A percentile compares a stretch with the other conserved stretches of the same genome.
Conservation (phyloP, 2,888 invertebrate species). For the Drosophila silvestris region DNA sequence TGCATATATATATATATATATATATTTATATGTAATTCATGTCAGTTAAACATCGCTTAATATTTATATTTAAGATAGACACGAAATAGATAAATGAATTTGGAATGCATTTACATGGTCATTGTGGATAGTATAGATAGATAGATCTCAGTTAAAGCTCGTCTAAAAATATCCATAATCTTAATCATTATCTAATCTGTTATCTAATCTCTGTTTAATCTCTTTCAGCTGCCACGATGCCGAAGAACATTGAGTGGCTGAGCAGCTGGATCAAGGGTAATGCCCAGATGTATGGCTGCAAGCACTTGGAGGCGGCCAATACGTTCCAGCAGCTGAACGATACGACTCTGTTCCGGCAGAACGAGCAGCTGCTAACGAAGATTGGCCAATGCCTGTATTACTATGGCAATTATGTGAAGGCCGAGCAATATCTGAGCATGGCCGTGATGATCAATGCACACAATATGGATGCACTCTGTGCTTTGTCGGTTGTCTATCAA, state of each 20-base stretch:
- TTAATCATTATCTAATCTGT: neutral
- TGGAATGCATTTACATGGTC: neutral
- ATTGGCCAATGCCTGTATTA: constrained; percentile 91
- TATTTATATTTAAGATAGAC: no score
- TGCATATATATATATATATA: neutral
- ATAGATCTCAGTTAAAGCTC: neutral
- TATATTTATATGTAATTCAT: neutral
- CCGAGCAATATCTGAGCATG: constrained; percentile 86
- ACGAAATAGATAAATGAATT: no score
- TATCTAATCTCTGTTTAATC: neutral
- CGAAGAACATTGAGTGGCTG: constrained; percentile 86
- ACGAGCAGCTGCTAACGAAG: constrained; percentile 88
- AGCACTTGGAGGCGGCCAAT: constrained; percentile 89
- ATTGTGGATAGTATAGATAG: no score
- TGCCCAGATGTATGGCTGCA: constrained; percentile 88
- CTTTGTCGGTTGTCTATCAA: constrained; percentile 88
- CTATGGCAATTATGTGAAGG: constrained; percentile 89
- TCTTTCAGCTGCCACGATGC: constrained; percentile 71
- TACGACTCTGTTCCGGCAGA: constrained; percentile 88
- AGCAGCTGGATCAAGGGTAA: constrained; percentile 88
- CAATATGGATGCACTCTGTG: constrained; percentile 88
- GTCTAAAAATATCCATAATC: neutral
- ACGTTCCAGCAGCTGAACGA: constrained; percentile 89
- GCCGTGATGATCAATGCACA: constrained; percentile 86
- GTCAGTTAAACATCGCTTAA: neutral